Base-by-base conservation (phyloP, 2,797 vertebrate species). In the Leuciscus waleckii region DNA sequence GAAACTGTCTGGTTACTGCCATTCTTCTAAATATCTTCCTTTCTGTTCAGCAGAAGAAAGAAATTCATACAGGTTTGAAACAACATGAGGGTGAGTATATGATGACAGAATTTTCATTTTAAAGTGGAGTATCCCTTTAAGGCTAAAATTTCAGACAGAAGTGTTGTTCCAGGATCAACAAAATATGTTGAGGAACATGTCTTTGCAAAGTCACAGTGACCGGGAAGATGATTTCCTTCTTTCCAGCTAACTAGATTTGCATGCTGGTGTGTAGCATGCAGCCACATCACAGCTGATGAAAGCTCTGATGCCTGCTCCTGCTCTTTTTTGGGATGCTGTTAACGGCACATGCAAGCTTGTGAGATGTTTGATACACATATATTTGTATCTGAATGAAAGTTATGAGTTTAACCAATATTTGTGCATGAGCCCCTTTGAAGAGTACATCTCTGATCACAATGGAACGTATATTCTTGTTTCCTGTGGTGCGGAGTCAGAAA, bases 271-370 rank as follows among this genome's bases (percentile, higher is more conserved):
- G 41, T 69, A 77, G n/a, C 29, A 19, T 71, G 51, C 10, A 37
- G 43, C 54, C 58, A 82, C 54, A 89, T 86, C 61, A 84, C 29
- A 86, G 88, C 63, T 74, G 74, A 56, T n/a, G 13, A 68, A 29
- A 26, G 74, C 82, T 86, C 82, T 84, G 78, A 89, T 86, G 32
- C 37, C 61, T 14, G 32, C 32, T 37, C 43, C 79, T 83, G 49
- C 17, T 0, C 26, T 32, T 37, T 65, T 82, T 37, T 29, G 80
- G 67, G 29, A 65, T 19, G 39, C 43, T 83, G 35, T 54, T 73
- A 85, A 81, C n/a, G 35, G 74, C 26, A 69, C 82, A 67, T 87
- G 32, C 3, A 56, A 65, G 68, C 23, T 23, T 77, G 70, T 81
- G 69, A 77, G 63, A 71, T 26, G 46, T 86, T 79, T 78, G 77